Conservation (phyloP, 2,113 vertebrate genomes). For the Quiscalus mexicanus region DNA sequence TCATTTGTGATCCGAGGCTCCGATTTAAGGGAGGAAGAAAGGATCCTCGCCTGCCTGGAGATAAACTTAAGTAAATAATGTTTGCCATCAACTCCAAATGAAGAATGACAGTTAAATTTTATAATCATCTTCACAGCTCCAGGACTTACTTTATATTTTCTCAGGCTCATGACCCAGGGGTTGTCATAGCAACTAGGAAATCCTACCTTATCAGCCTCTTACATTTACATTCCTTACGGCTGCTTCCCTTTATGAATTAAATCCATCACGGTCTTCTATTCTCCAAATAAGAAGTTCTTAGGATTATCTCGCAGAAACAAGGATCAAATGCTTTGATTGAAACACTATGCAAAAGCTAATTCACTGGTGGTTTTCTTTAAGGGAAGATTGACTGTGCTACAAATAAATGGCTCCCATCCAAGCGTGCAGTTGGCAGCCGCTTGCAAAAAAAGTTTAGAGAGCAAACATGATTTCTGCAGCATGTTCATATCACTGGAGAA, state of each 20-base stretch:
- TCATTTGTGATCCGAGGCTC: conserved; percentile 67
- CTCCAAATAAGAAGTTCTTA: conserved; percentile 84
- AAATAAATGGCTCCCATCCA: conserved; percentile 72
- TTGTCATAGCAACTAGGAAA: conserved; percentile 90
- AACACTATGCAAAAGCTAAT: conserved; percentile 79
- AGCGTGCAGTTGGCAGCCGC: conserved; percentile 44
- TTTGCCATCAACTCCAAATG: conserved; percentile 87
- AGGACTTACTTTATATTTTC: conserved; percentile 85
- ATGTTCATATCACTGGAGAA: neutral
- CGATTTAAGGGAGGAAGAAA: conserved; percentile 55
- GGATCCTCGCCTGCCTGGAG: conserved; percentile 73
- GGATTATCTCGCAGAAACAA: conserved; percentile 85
- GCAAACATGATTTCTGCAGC: neutral
- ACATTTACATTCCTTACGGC: conserved; percentile 84
- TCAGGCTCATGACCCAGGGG: conserved; percentile 86
- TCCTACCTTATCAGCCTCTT: conserved; percentile 86
- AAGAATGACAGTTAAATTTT: conserved; percentile 91
- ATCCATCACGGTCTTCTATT: conserved; percentile 82
- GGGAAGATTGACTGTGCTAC: conserved; percentile 65
- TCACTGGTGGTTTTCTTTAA: conserved; percentile 73
- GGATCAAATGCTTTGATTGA: conserved; percentile 84
- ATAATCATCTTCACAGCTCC: conserved; percentile 88
- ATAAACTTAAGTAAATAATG: conserved; percentile 85
- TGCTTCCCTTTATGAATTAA: conserved; percentile 84
- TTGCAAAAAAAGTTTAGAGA: neutral